A percentile compares a stretch with the other conserved stretches of the same genome.
These are phyloP conservation scores for Alcedo quadribrachys DNA, from an alignment of 2,797 vertebrate genomes.

Conservation along the genomic window DNA sequence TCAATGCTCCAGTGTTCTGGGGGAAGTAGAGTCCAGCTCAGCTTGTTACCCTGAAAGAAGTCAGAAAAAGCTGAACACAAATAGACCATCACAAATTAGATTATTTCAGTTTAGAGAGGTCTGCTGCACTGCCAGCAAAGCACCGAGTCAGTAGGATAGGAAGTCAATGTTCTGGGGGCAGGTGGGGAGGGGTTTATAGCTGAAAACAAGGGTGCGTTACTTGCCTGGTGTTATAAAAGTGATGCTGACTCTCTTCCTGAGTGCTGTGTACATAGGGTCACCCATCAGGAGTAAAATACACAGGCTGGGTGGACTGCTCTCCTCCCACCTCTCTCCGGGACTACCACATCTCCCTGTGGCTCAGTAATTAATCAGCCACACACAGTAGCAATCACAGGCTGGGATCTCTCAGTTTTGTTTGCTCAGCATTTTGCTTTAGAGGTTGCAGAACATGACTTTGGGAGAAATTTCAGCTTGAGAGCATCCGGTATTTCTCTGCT, in stretches of 20 bases:
- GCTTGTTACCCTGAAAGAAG: not conserved
- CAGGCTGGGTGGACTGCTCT: not conserved
- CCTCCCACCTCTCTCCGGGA: not conserved
- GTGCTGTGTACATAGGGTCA: accelerated
- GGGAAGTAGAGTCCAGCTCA: not conserved
- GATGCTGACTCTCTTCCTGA: not conserved
- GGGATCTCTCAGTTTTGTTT: not conserved
- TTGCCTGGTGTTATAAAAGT: not conserved
- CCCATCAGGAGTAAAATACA: not conserved
- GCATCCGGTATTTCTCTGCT: not conserved
- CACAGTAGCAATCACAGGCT: not conserved
- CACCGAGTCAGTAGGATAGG: accelerated
- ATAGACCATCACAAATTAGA: not conserved
- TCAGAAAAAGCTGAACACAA: not conserved
- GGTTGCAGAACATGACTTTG: not conserved
- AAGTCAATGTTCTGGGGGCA: accelerated
- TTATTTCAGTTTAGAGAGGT: not conserved
- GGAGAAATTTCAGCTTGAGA: not conserved
- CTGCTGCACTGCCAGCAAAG: not conserved
- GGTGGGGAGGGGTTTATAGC: not conserved
- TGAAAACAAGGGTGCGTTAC: accelerated
- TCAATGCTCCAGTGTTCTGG: accelerated
- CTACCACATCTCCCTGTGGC: accelerated
- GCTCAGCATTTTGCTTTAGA: not conserved
- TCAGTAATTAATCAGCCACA: not conserved